Evolutionary conservation across 2,888 invertebrate genomes (phyloP), one percentile per base, ranked within the genome.

Genomic region (Lypha dubia): DNA sequence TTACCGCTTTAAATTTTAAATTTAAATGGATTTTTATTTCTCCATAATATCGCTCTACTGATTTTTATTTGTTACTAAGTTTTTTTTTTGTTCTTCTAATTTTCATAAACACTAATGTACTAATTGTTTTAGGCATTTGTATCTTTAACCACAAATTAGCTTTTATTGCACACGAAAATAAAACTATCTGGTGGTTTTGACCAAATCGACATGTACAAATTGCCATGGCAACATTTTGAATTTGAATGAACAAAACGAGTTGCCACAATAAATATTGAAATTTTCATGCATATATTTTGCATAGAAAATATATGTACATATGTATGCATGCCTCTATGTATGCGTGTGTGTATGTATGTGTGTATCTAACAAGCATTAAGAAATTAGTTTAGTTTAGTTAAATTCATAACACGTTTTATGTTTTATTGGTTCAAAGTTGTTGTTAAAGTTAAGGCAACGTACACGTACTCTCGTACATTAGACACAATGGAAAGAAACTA

Each of bases 371-470:
- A 41, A 62, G 60, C 60, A 58, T 67, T 35, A 74, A 74, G 65
- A 80, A 77, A 58, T 76, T 82, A 58, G 65, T 68, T 79, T 49
- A 80, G 56, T 84, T 84, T 65, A 73, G 60, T 70, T 63, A 60
- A 74, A 84, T 84, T 84, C 84, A 81, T 84, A 79, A 84, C 84
- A 84, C 84, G 84, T 84, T 79, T 81, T 81, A 74, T 81, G 81
- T 74, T 79, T 83, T 84, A 84, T 84, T 77, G 68, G 75, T 76
- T 84, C 70, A 84, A 77, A 77, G 77, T 68, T 81, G 77, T 68
- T 81, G 75, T 81, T 84, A 74, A 81, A 79, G 79, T 63, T 70
- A 49, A 71, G 56, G 46, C 74, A 73, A 49, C 71, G 70, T 65
- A 24, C n/a, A 5, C 3, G 17, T 49, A 41, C 53, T 20, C 49